Evolutionary conservation across 2,113 vertebrate species (phyloP).

Genomic region (Telmatochromis sp.): DNA sequence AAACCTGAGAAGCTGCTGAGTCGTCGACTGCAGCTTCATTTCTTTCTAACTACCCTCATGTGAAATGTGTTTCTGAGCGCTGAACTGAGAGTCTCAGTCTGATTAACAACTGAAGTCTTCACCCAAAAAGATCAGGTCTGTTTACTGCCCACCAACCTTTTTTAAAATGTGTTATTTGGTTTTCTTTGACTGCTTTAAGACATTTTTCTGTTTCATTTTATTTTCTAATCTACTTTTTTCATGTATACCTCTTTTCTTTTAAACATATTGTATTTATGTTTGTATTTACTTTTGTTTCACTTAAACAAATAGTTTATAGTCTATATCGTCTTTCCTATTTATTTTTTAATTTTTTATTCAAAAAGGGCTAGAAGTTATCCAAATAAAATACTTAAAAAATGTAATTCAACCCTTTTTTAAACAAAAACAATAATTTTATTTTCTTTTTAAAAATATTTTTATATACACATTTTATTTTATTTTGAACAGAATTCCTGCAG

Average conservation of each 20-base stretch:
- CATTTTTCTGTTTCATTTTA: not conserved
- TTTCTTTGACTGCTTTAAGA: not conserved
- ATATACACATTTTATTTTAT: not conserved
- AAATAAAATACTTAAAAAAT: not conserved
- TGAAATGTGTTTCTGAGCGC: not conserved
- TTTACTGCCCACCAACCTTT: accelerated
- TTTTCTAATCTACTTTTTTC: not conserved
- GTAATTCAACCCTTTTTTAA: not conserved
- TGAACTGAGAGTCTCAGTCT: not conserved
- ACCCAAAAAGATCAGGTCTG: not conserved
- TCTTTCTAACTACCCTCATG: not conserved
- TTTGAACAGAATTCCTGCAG: accelerated
- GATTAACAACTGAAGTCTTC: not conserved
- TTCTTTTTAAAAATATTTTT: not conserved
- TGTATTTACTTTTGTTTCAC: not conserved
- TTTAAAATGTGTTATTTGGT: not conserved
- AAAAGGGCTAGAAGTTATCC: not conserved
- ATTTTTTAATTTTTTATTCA: accelerated
- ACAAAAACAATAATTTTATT: not conserved
- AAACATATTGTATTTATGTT: not conserved
- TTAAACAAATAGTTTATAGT: not conserved
- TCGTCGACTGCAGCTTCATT: not conserved
- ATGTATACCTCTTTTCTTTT: not conserved
- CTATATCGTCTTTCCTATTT: not conserved
- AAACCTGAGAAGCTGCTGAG: not conserved